These are phyloP conservation scores for Mastacembelus armatus DNA, from an alignment of 2,797 vertebrate species.

Conservation along the genomic window DNA sequence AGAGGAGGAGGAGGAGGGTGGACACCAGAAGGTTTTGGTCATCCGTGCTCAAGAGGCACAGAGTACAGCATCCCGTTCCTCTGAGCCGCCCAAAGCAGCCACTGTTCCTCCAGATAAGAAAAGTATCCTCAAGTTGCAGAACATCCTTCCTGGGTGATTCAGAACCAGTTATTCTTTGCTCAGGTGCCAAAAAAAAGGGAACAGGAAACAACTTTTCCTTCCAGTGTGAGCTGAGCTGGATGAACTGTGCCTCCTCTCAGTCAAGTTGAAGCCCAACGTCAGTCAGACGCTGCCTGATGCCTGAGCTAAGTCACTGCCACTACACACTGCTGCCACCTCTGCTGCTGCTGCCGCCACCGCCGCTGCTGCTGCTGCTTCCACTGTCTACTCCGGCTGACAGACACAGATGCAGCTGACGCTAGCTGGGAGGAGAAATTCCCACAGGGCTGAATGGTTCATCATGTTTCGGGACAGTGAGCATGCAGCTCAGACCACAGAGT, in stretches of 20 bases:
- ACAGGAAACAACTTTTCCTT: slow-evolving; percentile 60
- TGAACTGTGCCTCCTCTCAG: slow-evolving; percentile 43
- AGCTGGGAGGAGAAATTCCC: slow-evolving; percentile 83
- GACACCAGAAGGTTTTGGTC: slow-evolving; percentile 36
- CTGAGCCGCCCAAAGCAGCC: slow-evolving; percentile 28
- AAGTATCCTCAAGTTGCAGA: slow-evolving; percentile 69
- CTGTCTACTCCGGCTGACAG: slow-evolving; percentile 70
- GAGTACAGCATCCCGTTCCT: slow-evolving; percentile 39
- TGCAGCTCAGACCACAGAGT: slow-evolving; percentile 80
- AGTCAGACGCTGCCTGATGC: slow-evolving; percentile 70
- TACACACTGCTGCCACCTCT: slow-evolving; percentile 49
- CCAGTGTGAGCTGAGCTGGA: slow-evolving; percentile 39
- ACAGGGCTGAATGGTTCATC: slow-evolving; percentile 89
- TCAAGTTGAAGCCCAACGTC: slow-evolving; percentile 66
- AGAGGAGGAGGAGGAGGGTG: slow-evolving; percentile 34
- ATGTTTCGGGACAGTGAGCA: slow-evolving; percentile 89
- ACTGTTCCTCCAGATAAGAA: slow-evolving; percentile 26
- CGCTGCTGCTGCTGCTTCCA: slow-evolving; percentile 43
- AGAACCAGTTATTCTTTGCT: slow-evolving; percentile 20
- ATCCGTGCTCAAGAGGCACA: slow-evolving; percentile 44
- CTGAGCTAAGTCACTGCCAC: slow-evolving; percentile 52
- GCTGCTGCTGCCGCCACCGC: slow-evolving; percentile 42
- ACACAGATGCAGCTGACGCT: slow-evolving; percentile 86
- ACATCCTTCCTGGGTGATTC: slow-evolving; percentile 46
- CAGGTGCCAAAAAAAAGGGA: slow-evolving; percentile 28